phyloP scores from a whole-genome alignment of 2,888 invertebrate species.

The Dicranocentrus wangi region DNA sequence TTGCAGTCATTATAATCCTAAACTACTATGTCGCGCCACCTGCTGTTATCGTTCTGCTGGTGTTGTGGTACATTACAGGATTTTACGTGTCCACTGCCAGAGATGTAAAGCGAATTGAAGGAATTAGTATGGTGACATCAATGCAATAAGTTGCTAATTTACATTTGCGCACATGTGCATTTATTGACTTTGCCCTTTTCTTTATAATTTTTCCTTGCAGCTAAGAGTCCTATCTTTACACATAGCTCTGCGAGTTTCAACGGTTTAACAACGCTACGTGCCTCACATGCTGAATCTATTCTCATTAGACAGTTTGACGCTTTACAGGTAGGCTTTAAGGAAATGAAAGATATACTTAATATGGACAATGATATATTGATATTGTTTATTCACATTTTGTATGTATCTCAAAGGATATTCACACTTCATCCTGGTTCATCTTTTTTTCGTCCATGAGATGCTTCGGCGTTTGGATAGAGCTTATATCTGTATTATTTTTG shows the following conservation, averaged over 20 bases:
- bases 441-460: constrained; percentile 92
- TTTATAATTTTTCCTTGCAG: constrained; percentile 78
- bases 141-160: too few species aligned
- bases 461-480: constrained; percentile 93
- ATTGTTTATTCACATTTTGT: constrained; percentile 81
- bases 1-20: constrained; percentile 67
- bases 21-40: constrained; percentile 74
- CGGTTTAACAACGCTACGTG: constrained; percentile 92
- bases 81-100: constrained; percentile 40
- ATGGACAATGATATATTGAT: constrained; percentile 81
- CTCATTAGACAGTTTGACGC: constrained; percentile 85
- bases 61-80: constrained; percentile 73
- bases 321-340: constrained; percentile 78
- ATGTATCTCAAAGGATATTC: constrained; percentile 83
- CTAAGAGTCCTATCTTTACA: constrained; percentile 90
- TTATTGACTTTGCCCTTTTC: not conserved
- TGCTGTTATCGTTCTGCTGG: constrained; percentile 74
- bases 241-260: constrained; percentile 91
- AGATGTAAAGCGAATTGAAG: constrained; percentile 40
- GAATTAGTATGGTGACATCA: too few species aligned
- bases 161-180: not conserved
- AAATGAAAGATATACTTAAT: not conserved
- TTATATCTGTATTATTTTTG: constrained; percentile 90
- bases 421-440: constrained; percentile 93
- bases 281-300: constrained; percentile 86